Conservation (phyloP, 2,113 vertebrate genomes). For the Gymnarchus niloticus region DNA sequence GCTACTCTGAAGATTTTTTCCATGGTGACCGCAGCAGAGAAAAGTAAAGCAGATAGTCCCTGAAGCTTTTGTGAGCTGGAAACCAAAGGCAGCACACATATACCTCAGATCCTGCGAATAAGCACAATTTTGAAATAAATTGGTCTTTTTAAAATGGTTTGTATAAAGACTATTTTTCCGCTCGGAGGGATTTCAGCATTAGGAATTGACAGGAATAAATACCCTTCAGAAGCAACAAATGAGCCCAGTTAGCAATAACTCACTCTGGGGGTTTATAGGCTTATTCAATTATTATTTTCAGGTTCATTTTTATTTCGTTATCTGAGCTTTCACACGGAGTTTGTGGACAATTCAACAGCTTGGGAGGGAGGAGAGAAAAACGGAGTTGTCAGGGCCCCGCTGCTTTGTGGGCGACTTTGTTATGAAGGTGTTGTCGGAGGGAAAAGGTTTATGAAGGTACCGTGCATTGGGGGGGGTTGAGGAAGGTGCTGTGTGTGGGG, state of each 20-base stretch:
- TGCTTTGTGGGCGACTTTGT: background rate
- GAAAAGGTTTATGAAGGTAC: background rate
- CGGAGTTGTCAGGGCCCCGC: background rate
- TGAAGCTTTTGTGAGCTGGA: background rate
- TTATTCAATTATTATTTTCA: constrained; percentile 13
- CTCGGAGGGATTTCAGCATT: constrained; percentile 18
- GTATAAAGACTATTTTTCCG: constrained; percentile 19
- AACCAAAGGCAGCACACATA: background rate
- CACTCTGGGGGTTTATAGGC: background rate
- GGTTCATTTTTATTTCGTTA: constrained; percentile 16
- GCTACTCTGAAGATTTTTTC: background rate
- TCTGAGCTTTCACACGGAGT: background rate
- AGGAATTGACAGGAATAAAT: constrained; percentile 17
- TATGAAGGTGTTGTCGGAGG: constrained; percentile 3
- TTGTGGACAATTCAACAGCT: background rate
- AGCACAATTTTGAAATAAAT: constrained; percentile 17
- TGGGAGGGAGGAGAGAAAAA: background rate
- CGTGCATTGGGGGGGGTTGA: background rate
- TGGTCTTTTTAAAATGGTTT: constrained; percentile 18
- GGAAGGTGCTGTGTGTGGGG: background rate
- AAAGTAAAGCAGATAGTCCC: background rate
- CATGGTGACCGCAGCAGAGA: background rate
- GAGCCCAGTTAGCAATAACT: constrained; percentile 2
- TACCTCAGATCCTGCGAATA: constrained; percentile 13
- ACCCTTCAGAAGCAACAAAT: background rate